These are phyloP conservation scores for Clarias magur DNA, from an alignment of 2,113 vertebrate species.

Conservation along the genomic window DNA sequence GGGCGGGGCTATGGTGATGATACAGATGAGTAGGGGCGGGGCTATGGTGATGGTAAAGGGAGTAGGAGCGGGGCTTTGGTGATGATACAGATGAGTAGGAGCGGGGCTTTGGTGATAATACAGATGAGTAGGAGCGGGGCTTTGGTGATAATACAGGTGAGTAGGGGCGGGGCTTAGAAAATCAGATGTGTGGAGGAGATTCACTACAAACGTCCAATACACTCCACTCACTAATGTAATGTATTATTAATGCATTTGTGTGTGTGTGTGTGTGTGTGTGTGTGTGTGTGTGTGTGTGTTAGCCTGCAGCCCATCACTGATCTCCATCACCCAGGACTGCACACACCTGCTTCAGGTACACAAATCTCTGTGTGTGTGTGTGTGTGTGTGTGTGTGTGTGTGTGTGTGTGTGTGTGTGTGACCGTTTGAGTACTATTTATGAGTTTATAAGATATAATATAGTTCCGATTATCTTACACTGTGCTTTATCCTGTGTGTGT, in stretches of 20 bases:
- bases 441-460: no score
- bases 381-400: background rate
- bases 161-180: background rate
- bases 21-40: no score
- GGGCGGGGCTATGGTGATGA: background rate
- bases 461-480: background rate
- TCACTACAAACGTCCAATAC: background rate
- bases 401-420: no score
- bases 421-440: background rate
- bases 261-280: background rate
- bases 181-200: background rate
- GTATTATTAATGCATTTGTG: background rate
- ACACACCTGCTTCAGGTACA: slow-evolving; percentile 68
- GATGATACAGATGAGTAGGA: background rate
- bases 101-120: background rate
- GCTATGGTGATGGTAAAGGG: background rate
- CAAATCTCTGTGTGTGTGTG: background rate
- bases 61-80: background rate
- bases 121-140: background rate
- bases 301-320: slow-evolving; percentile 3
- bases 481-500: background rate
- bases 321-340: slow-evolving; percentile 70
- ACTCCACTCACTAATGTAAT: background rate
- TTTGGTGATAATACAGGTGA: background rate
- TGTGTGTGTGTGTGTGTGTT: background rate